Evolutionary conservation across 2,113 vertebrate species (phyloP).

Genomic region (Paedocypris sp.): DNA sequence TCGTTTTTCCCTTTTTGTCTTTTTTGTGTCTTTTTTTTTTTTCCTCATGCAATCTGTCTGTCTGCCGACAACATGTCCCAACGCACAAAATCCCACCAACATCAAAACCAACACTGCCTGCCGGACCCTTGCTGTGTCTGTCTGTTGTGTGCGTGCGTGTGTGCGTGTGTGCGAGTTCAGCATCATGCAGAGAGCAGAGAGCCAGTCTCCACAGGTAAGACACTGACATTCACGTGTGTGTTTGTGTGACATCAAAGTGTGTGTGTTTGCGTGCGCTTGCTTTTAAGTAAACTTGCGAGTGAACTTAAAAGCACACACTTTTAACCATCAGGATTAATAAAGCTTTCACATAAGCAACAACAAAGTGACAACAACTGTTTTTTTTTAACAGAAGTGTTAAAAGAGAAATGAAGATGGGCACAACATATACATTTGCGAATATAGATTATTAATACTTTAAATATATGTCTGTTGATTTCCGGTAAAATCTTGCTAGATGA

Average conservation of each 20-base stretch:
- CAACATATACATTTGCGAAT: too few relatives aligned
- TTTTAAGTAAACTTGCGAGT: neutral
- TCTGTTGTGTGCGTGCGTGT: slow-evolving; percentile 4
- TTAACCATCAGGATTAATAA: too few relatives aligned
- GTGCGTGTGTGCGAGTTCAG: slow-evolving; percentile 43
- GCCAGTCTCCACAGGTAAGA: slow-evolving; percentile 73
- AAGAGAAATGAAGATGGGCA: neutral
- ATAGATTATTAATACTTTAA: too few relatives aligned
- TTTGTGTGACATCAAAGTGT: neutral
- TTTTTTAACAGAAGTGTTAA: too few relatives aligned
- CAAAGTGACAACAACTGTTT: too few relatives aligned
- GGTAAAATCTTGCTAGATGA: too few relatives aligned
- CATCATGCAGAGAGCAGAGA: slow-evolving; percentile 75
- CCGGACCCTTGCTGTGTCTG: neutral
- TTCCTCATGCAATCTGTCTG: slow-evolving; percentile 4
- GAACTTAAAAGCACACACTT: too few relatives aligned
- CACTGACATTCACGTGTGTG: slow-evolving; percentile 23
- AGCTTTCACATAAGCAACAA: too few relatives aligned
- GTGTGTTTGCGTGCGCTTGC: neutral
- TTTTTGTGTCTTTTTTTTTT: slow-evolving; percentile 39
- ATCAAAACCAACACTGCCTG: slow-evolving; percentile 11
- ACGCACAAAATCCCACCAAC: slow-evolving; percentile 19
- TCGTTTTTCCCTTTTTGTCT: slow-evolving; percentile 31
- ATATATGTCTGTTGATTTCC: too few relatives aligned
- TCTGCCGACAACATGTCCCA: slow-evolving; percentile 15